Base-by-base conservation (phyloP, 2,113 vertebrate species). In the Thunnus thynnus region DNA sequence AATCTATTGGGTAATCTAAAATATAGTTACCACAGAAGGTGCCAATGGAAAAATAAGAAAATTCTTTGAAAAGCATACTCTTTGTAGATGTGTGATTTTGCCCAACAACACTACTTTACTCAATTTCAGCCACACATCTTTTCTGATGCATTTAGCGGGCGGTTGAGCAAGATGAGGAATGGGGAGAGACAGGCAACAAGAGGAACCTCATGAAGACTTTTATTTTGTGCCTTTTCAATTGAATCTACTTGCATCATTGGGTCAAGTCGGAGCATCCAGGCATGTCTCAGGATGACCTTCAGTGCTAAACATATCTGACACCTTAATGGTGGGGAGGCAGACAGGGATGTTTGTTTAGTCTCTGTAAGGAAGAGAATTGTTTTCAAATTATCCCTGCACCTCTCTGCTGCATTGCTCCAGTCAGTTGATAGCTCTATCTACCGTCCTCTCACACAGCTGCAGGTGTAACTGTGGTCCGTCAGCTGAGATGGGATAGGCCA, bases 211-310 rank as follows among this genome's bases (percentile, higher is more conserved):
- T 30, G 56, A 60, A 5, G 13, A 16, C 2, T 30, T 86, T 86
- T n/a, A 64, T 75, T 72, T 57, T 13, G 68, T 60, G 72, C 51
- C 25, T 13, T 14, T 85, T 86, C 79, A 75, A 66, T 84, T 46
- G 72, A 67, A 62, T 78, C 75, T 25, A 46, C 65, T 83, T 76
- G 83, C 80, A 76, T 88, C 79, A 63, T 6, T 56, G 83, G 80
- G 82, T 82, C 71, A 84, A 65, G 64, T 65, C 50, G 18, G 63
- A 58, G 65, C 72, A 14, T 56, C 60, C 70, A 50, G 70, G 75
- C 50, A 10, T 16, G 72, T 64, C 72, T 74, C 48, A 11, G 46
- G 67, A 83, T 71, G 84, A 91, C 88, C 90, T 92, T 89, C 70
- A 80, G 36, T 3, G 44, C 79, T 83, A 84, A 89, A 66, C 61